A percentile compares a stretch with the other conserved stretches of the same genome.
Conservation (phyloP, 2,797 vertebrate genomes). For the Chaetodon trifasciatus region DNA sequence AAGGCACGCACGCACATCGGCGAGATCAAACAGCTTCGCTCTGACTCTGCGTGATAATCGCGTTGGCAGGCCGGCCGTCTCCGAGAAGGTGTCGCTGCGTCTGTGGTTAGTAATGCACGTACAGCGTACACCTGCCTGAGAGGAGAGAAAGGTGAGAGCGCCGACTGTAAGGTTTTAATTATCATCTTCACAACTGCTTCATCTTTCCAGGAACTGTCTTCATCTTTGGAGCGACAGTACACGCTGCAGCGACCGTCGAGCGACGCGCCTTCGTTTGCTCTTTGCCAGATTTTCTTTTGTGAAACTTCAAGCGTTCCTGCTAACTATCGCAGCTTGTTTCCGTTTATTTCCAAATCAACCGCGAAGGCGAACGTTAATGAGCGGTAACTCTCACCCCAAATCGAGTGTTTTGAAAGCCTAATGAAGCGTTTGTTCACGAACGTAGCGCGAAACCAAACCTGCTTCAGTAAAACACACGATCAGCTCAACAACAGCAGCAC, state of each 20-base stretch:
- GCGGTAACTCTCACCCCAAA: not conserved
- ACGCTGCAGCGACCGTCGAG: not conserved
- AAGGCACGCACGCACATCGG: conserved; percentile 3
- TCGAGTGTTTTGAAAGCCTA: not conserved
- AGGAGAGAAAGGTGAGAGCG: not conserved
- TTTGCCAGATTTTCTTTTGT: not conserved
- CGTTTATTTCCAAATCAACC: not conserved
- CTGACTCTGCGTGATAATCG: conserved; percentile 58
- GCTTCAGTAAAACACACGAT: not conserved
- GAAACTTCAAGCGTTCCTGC: not conserved
- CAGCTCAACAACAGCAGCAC: not conserved
- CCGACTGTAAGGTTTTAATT: not conserved
- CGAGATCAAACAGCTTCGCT: conserved; percentile 52
- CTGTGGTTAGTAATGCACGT: conserved; percentile 1
- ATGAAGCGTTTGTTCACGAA: not conserved
- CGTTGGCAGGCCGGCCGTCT: conserved; percentile 36
- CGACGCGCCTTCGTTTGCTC: not conserved
- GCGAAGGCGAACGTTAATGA: not conserved
- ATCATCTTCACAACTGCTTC: not conserved
- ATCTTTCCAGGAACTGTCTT: not conserved
- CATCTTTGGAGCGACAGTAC: not conserved
- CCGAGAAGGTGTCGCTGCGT: conserved; percentile 23
- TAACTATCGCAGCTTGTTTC: not conserved
- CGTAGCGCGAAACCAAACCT: not conserved
- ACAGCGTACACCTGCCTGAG: conserved; percentile 18